Conservation (phyloP, 2,113 vertebrate species). For the Pterocles burchelli region DNA sequence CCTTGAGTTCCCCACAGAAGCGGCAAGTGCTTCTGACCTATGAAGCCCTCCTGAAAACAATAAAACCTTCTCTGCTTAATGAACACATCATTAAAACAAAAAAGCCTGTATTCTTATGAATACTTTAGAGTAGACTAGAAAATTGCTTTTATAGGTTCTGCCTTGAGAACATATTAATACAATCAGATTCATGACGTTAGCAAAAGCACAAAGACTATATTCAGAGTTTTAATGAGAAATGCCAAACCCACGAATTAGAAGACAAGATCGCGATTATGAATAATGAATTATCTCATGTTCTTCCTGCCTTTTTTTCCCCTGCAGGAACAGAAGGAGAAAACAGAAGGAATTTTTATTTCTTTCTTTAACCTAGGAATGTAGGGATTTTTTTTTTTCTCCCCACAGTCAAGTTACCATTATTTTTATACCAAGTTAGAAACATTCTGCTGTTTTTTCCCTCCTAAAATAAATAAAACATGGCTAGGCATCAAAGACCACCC, state of each 20-base stretch:
- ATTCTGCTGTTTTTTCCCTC: not conserved
- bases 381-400: not conserved
- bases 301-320: not conserved
- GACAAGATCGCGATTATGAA: slow-evolving; percentile 12
- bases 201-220: slow-evolving; percentile 80
- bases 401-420: not conserved
- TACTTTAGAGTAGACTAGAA: slow-evolving; percentile 36
- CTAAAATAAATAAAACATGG: not conserved
- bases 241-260: slow-evolving; percentile 29
- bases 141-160: slow-evolving; percentile 63
- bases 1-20: slow-evolving; percentile 51
- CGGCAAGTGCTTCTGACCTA: slow-evolving; percentile 64
- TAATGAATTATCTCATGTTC: slow-evolving; percentile 31
- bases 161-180: slow-evolving; percentile 64
- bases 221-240: slow-evolving; percentile 65
- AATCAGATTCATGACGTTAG: slow-evolving; percentile 75
- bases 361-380: not conserved
- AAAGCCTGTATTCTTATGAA: slow-evolving; percentile 60
- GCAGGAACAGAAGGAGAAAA: not conserved
- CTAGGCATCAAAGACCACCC: not conserved
- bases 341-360: not conserved
- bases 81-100: slow-evolving; percentile 63
- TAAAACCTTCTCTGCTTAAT: slow-evolving; percentile 52
- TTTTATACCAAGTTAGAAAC: not conserved
- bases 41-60: slow-evolving; percentile 58